Percentiles rank a stretch among this genome's conserved stretches.
phyloP scores from a whole-genome alignment of 2,888 invertebrate genomes.

The Cryptophagus acutangulus region DNA sequence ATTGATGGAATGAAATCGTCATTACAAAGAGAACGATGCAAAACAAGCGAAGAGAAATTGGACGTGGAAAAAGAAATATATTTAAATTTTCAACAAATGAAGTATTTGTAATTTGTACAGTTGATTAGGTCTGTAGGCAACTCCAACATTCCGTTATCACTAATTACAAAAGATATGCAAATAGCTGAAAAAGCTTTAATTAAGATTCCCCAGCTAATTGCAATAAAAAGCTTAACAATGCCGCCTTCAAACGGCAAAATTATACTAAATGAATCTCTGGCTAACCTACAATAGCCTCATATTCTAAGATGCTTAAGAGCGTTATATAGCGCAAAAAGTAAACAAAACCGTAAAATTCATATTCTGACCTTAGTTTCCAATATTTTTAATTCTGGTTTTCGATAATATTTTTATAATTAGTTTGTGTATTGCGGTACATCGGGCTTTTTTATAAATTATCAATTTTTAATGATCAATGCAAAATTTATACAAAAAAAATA shows the following conservation, averaged over 20 bases:
- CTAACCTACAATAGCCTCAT: constrained; percentile 9
- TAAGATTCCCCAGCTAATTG: constrained; percentile 23
- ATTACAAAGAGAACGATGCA: too few species aligned
- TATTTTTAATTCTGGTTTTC: too few species aligned
- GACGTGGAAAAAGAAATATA: not conserved
- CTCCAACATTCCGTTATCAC: constrained; percentile 7
- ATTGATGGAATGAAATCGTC: too few species aligned
- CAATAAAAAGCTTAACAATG: constrained; percentile 26
- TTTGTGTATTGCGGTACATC: too few species aligned
- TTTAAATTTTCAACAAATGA: constrained; percentile 1
- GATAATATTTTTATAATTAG: too few species aligned
- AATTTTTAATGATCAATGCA: too few species aligned
- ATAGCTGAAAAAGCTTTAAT: constrained; percentile 22
- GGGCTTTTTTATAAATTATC: too few species aligned
- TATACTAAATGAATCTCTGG: constrained; percentile 16
- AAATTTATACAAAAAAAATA: too few species aligned
- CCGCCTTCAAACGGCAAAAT: constrained; percentile 22
- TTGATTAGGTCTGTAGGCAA: constrained; percentile 11
- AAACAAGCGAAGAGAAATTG: too few species aligned
- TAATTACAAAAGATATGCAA: constrained; percentile 23
- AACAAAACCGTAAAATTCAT: too few species aligned
- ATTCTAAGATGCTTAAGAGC: constrained; percentile 14
- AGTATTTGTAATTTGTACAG: constrained; percentile 8
- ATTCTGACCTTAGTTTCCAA: too few species aligned
- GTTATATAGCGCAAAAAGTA: too few species aligned